phyloP scores from a whole-genome alignment of 2,797 vertebrate genomes.

The Alca torda region DNA sequence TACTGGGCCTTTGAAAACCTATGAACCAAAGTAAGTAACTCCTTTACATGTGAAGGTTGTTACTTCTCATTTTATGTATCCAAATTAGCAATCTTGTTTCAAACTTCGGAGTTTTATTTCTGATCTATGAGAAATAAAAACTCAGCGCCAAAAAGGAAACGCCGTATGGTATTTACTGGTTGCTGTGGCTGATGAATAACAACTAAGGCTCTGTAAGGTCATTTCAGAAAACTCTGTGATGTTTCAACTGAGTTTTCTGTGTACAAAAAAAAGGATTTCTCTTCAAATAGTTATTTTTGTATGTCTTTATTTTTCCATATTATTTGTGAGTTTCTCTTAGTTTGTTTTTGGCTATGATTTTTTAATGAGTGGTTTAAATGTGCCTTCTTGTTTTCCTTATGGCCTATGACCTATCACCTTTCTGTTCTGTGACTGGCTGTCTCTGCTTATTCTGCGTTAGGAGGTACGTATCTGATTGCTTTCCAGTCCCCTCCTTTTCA shows the following conservation, averaged over 20 bases:
- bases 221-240: slow-evolving; percentile 34
- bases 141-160: not conserved
- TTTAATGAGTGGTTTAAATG: slow-evolving; percentile 82
- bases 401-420: slow-evolving; percentile 84
- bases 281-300: slow-evolving; percentile 69
- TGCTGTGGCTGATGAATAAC: slow-evolving; percentile 10
- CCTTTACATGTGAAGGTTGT: not conserved
- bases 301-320: slow-evolving; percentile 73
- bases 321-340: slow-evolving; percentile 79
- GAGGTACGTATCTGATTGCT: slow-evolving; percentile 87
- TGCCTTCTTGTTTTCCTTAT: slow-evolving; percentile 88
- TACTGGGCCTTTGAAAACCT: not conserved
- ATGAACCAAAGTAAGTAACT: not conserved
- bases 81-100: not conserved
- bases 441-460: slow-evolving; percentile 89
- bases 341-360: slow-evolving; percentile 79
- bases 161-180: not conserved
- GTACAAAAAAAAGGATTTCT: slow-evolving; percentile 21
- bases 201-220: not conserved
- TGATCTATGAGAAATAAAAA: not conserved
- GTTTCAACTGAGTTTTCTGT: slow-evolving; percentile 50
- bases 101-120: slow-evolving; percentile 5
- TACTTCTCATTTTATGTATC: not conserved
- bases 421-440: slow-evolving; percentile 91
- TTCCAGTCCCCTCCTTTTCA: slow-evolving; percentile 69